Base-by-base conservation (phyloP, 2,113 vertebrate genomes). In the Oreotrochilus melanogaster region DNA sequence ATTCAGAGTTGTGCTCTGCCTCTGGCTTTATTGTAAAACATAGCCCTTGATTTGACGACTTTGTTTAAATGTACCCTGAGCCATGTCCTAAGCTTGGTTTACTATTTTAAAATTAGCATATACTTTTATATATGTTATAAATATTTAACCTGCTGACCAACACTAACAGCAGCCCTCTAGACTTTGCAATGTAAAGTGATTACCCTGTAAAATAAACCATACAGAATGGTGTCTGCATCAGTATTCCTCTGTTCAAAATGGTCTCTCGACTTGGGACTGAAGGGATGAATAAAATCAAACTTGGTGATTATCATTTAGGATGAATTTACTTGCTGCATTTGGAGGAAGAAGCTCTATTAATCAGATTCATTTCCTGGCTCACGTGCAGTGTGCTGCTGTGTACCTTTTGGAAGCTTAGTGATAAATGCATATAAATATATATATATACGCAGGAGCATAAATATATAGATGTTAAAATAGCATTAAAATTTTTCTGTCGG, bases 271-370 rank as follows among this genome's bases (percentile, higher is more conserved):
- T 73, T 17, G 51, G 28, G 65, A 30, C 81, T 88, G 82, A 89
- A 93, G 78, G 92, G 75, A 66, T 70, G 81, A 78, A 89, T 93
- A 94, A 95, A 96, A 96, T 92, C 85, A 83, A 92, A 80, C 60
- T 79, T 80, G 19, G 58, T 88, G 89, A 90, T 96, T 81, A 71
- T 83, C 71, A 60, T 66, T 95, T 88, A 93, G 82, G 78, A 85
- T 21, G 4, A 88, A 96, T 94, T 91, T 95, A 94, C 78, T 91
- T 76, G 64, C 65, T 92, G 60, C 75, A 43, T 86, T 92, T 92
- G 69, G 48, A 67, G 67, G 90, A 95, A 83, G 82, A 39, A 92
- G 76, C 71, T 94, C 93, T 95, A 93, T 95, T 96, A 93, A 97
- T 94, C 95, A 96, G 93, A 51, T 95, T 91, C 87, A 78, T 89